phyloP scores from a whole-genome alignment of 2,113 vertebrate species.

The Pluvianellus socialis region DNA sequence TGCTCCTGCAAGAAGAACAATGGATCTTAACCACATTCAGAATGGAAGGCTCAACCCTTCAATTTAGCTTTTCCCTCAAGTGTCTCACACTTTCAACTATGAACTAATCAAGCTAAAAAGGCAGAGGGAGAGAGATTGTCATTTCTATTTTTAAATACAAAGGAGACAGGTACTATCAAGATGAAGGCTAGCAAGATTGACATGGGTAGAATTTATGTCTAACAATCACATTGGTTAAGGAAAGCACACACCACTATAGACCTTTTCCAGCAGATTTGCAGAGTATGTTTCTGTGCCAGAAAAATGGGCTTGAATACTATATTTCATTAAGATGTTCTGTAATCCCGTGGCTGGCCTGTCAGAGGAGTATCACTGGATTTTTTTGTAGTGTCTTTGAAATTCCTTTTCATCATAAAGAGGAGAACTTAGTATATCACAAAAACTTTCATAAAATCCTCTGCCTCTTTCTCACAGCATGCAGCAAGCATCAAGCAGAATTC shows the following conservation, averaged over 20 bases:
- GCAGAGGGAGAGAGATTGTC: neutral
- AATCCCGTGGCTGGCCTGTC: neutral
- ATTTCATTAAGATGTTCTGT: neutral
- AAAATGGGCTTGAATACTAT: neutral
- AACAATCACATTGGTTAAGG: neutral
- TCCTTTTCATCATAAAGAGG: neutral
- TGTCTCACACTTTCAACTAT: conserved; percentile 11
- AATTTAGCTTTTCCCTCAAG: conserved; percentile 29
- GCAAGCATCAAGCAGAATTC: neutral
- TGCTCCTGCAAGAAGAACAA: neutral
- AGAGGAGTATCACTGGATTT: neutral
- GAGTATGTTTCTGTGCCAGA: neutral
- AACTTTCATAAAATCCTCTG: neutral
- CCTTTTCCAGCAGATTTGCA: neutral
- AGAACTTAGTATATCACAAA: neutral
- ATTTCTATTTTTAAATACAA: conserved; percentile 53
- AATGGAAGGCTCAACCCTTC: neutral
- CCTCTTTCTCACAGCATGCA: neutral
- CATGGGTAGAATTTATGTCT: neutral
- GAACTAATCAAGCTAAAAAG: conserved; percentile 39
- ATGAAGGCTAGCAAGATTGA: conserved; percentile 44
- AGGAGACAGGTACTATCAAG: neutral
- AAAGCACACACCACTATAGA: neutral
- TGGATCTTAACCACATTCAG: neutral
- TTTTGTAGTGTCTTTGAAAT: neutral